A percentile compares a stretch with the other conserved stretches of the same genome.
These are phyloP conservation scores for Syngnathus rostellatus DNA, from an alignment of 2,797 vertebrate species.

Conservation along the genomic window DNA sequence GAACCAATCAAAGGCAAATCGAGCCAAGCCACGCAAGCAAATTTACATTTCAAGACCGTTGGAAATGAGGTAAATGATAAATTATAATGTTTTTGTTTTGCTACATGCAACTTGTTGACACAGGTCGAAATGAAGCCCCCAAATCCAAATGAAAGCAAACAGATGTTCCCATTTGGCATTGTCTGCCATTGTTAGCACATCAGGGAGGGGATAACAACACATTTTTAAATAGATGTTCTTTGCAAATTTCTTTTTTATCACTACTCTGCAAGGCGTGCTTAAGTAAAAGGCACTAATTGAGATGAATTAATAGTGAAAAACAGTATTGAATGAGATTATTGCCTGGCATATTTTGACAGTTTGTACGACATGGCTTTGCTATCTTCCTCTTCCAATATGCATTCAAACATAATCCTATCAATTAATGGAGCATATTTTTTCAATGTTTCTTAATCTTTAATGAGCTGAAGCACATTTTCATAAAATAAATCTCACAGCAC, in stretches of 20 bases:
- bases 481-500: not conserved
- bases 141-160: slow-evolving; percentile 28
- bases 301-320: slow-evolving; percentile 43
- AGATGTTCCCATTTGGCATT: slow-evolving; percentile 57
- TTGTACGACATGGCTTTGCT: not conserved
- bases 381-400: not conserved
- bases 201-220: slow-evolving; percentile 39
- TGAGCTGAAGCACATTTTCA: not conserved
- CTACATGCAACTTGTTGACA: not conserved
- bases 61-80: not conserved
- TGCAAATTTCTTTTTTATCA: slow-evolving; percentile 28
- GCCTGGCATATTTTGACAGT: not conserved
- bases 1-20: not conserved
- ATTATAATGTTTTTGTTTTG: not conserved
- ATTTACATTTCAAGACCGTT: not conserved
- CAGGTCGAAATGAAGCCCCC: slow-evolving; percentile 25
- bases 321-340: slow-evolving; percentile 19
- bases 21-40: not conserved
- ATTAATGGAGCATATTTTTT: not conserved
- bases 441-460: not conserved
- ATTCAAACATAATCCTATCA: not conserved
- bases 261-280: slow-evolving; percentile 19
- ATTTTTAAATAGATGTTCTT: slow-evolving; percentile 42
- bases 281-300: slow-evolving; percentile 26
- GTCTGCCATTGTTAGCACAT: slow-evolving; percentile 55